Base-by-base conservation (phyloP, 2,113 vertebrate genomes). In the Centropus bengalensis region DNA sequence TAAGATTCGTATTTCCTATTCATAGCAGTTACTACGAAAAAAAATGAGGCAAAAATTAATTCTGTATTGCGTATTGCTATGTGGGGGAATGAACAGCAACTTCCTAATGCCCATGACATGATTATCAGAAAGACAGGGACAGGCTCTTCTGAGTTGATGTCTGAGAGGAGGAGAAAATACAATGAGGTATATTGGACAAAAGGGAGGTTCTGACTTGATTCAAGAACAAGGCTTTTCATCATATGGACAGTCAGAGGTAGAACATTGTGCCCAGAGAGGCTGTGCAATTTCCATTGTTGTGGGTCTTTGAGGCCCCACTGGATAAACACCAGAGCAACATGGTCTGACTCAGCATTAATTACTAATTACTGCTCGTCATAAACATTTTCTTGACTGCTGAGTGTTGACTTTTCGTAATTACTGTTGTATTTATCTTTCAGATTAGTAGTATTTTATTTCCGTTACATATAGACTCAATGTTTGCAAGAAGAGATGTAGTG, bases 351-450 rank as follows among this genome's bases (percentile, higher is more conserved):
- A 45, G 44, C 44, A 45, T 45, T 45, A 45, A 45, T 45, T 36
- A 36, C 36, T 84, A 89, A 79, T 77, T 68, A 42, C 8, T 75
- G 3, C 68, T 78, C 66, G 51, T 59, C 71, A 64, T 36, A 75
- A 82, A 79, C 33, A 84, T 51, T 71, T 66, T 21, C 49, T 87
- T 87, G 62, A 68, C 62, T 73, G 51, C 52, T 80, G 54, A 77
- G 42, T 91, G 17, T n/a, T 82, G 74, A 87, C 62, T 85, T 87
- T 88, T 58, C 27, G 21, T 64, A 85, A 82, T 68, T 82, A 87
- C 6, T 0, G 0, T 23, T 75, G 21, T 71, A 85, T 88, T 93
- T 93, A 49, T 59, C 62, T 76, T 95, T 93, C 70, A 69, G 66
- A 68, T 85, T 33, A 68, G 14, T 60, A 64, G 68, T 67, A 88